These are phyloP conservation scores for Melanchra persicariae DNA, from an alignment of 2,888 invertebrate genomes.

Conservation along the genomic window DNA sequence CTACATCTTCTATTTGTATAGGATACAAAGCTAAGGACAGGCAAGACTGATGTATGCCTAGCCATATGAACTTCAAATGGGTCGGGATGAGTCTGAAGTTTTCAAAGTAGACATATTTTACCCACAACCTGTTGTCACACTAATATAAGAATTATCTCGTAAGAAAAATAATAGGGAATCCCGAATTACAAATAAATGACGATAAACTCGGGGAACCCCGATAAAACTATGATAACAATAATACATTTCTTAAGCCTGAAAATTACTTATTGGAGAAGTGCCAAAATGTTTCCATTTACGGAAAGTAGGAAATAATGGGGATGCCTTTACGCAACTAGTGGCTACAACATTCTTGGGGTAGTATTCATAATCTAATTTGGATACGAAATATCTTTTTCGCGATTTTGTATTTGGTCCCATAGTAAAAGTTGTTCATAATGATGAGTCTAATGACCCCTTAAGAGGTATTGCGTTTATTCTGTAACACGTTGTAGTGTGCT, in stretches of 20 bases:
- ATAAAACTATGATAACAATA: neutral
- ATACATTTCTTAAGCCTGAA: neutral
- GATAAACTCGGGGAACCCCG: slow-evolving; percentile 23
- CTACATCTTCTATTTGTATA: neutral
- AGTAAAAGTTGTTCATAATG: no score
- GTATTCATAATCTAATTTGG: neutral
- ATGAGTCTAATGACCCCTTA: no score
- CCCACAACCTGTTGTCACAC: neutral
- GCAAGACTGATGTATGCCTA: neutral
- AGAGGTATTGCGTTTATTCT: no score
- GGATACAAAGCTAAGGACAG: neutral
- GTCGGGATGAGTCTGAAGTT: neutral
- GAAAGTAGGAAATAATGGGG: neutral
- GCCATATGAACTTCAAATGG: no score
- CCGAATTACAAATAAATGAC: neutral
- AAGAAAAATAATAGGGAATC: neutral
- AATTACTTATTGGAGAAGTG: slow-evolving; percentile 6
- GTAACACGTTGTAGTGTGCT: neutral
- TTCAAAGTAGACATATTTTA: neutral
- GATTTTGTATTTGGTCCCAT: no score
- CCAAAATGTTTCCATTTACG: slow-evolving; percentile 32
- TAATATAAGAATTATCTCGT: neutral
- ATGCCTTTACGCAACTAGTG: slow-evolving; percentile 2
- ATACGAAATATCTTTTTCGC: neutral
- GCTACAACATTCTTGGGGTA: neutral